Conservation (phyloP, 1,140 invertebrate species). For the Homarus americanus region DNA sequence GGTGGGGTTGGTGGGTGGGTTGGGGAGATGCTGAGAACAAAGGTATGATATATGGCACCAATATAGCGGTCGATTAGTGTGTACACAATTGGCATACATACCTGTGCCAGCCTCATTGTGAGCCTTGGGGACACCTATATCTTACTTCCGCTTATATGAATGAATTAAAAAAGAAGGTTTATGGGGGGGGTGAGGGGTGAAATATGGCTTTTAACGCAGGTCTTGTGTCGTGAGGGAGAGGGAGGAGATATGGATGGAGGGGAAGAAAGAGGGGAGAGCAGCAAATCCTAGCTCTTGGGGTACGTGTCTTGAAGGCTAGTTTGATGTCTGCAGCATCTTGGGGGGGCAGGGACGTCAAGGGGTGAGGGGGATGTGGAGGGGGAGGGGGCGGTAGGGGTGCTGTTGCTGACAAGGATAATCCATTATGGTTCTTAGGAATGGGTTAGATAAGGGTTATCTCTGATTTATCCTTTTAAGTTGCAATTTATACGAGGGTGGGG, state of each 20-base stretch:
- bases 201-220: no score
- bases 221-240: background rate
- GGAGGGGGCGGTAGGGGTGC: background rate
- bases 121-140: background rate
- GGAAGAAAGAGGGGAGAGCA: background rate
- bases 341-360: no score
- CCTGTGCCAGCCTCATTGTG: no score
- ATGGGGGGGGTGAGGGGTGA: background rate
- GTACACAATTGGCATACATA: no score
- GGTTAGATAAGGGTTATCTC: background rate
- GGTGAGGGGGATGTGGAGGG: background rate
- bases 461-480: background rate
- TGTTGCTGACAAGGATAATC: background rate
- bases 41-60: conserved; percentile 24
- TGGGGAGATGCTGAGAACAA: background rate
- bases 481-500: background rate
- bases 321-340: no score
- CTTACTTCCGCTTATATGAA: conserved; percentile 39
- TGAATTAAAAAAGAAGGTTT: background rate
- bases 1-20: background rate
- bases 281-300: background rate
- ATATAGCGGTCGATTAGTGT: conserved; percentile 14
- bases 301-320: background rate
- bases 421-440: background rate
- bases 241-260: background rate